These are phyloP conservation scores for Sylvilagus bachmani DNA, from an alignment of 2,113 vertebrate species.

Conservation along the genomic window DNA sequence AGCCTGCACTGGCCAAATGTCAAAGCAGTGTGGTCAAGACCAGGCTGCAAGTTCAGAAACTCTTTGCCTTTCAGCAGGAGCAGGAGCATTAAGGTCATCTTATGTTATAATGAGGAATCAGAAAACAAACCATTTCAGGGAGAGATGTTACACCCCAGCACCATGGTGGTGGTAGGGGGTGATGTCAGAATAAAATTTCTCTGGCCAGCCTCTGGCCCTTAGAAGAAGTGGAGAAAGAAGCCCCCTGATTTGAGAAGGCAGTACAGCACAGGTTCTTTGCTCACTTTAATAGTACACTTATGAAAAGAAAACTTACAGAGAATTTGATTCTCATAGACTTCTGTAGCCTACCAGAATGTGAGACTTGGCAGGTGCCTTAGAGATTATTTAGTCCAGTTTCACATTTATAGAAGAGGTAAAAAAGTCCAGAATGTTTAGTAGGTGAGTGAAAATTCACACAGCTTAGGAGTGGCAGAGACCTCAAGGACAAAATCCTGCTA, in stretches of 20 bases:
- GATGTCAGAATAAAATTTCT: not conserved
- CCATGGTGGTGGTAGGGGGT: no score
- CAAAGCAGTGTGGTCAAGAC: not conserved
- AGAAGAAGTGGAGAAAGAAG: constrained; percentile 41
- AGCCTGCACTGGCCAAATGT: not conserved
- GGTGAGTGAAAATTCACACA: constrained; percentile 43
- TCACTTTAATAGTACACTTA: not conserved
- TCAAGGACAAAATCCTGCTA: not conserved
- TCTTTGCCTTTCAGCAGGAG: not conserved
- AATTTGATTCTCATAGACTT: constrained; percentile 44
- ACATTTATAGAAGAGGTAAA: constrained; percentile 7
- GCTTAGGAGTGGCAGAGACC: not conserved
- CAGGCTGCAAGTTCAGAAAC: not conserved
- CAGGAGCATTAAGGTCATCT: not conserved
- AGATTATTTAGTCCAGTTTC: not conserved
- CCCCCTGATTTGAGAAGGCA: not conserved
- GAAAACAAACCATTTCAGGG: not conserved
- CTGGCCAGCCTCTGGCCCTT: not conserved
- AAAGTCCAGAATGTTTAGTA: constrained; percentile 40
- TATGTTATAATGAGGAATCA: not conserved
- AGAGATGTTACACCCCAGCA: not conserved
- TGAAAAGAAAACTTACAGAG: constrained; percentile 3
- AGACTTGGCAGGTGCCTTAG: not conserved
- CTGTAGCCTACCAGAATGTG: not conserved
- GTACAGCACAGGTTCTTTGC: not conserved